Conservation (phyloP, 92 coral and sea anemone genomes). For the Palythoa grandiflora region DNA sequence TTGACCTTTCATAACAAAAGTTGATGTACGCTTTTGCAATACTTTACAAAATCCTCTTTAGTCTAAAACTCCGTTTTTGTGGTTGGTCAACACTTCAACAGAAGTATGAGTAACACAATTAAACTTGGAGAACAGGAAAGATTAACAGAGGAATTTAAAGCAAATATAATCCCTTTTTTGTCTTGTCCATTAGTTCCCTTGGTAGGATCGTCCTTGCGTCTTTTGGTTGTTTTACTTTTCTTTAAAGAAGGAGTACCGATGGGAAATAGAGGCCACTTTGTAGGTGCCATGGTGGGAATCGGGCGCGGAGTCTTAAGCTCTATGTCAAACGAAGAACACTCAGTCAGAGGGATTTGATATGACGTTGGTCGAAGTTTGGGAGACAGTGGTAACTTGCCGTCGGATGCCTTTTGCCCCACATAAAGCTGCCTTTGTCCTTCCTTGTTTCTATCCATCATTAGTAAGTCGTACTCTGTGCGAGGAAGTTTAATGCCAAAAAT, state of each 20-base stretch:
- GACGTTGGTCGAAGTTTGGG: conserved; percentile 77
- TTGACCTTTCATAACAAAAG: not conserved
- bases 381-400: conserved; percentile 58
- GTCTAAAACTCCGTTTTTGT: not conserved
- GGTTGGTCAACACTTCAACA: not conserved
- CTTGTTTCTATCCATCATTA: conserved; percentile 68
- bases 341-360: conserved; percentile 74
- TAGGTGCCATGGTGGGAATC: conserved; percentile 74
- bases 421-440: conserved; percentile 65
- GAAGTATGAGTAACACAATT: not conserved
- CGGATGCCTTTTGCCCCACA: conserved; percentile 76
- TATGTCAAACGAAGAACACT: conserved; percentile 71
- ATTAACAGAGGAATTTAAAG: not conserved
- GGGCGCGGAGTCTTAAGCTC: conserved; percentile 80
- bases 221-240: conserved; percentile 62
- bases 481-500: conserved; percentile 71
- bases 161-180: conserved; percentile 27
- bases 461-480: conserved; percentile 75
- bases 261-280: conserved; percentile 48
- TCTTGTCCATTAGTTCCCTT: conserved; percentile 64
- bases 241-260: conserved; percentile 68
- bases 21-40: not conserved
- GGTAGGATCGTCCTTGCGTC: conserved; percentile 51
- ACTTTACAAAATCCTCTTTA: not conserved
- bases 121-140: conserved; percentile 6